A percentile compares a stretch with the other conserved stretches of the same genome.
Conservation (phyloP, 2,113 vertebrate genomes). For the Perca flavescens region DNA sequence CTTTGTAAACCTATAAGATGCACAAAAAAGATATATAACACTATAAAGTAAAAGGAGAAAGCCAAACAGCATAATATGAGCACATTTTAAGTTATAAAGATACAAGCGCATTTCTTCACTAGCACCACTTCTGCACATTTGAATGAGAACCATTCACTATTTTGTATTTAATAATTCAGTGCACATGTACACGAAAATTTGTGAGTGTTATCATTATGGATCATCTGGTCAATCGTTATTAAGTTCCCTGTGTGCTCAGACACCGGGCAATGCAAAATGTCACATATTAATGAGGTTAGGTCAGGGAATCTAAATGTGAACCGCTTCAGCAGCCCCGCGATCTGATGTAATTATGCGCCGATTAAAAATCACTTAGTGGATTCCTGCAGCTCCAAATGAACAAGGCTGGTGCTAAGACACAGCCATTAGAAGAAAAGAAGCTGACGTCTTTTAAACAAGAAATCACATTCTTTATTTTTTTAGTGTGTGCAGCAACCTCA, state of each 20-base stretch:
- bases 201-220: conserved; percentile 13
- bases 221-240: conserved; percentile 35
- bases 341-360: conserved; percentile 43
- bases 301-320: conserved; percentile 27
- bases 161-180: conserved; percentile 18
- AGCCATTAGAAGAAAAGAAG: neutral
- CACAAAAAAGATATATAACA: too few relatives aligned
- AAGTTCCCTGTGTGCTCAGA: neutral
- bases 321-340: conserved; percentile 6
- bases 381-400: conserved; percentile 37
- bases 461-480: conserved; percentile 2
- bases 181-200: conserved; percentile 15
- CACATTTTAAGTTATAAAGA: conserved; percentile 11
- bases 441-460: neutral
- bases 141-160: conserved; percentile 17
- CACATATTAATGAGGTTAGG: conserved; percentile 19
- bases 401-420: conserved; percentile 15
- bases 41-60: too few relatives aligned
- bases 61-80: too few relatives aligned
- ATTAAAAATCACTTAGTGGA: conserved; percentile 53
- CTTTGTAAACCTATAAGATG: too few relatives aligned
- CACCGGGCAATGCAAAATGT: neutral
- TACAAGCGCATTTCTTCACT: conserved; percentile 1
- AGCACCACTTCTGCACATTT: conserved; percentile 29
- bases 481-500: neutral